Conservation (phyloP, 2,797 vertebrate species). For the Lophius americanus region DNA sequence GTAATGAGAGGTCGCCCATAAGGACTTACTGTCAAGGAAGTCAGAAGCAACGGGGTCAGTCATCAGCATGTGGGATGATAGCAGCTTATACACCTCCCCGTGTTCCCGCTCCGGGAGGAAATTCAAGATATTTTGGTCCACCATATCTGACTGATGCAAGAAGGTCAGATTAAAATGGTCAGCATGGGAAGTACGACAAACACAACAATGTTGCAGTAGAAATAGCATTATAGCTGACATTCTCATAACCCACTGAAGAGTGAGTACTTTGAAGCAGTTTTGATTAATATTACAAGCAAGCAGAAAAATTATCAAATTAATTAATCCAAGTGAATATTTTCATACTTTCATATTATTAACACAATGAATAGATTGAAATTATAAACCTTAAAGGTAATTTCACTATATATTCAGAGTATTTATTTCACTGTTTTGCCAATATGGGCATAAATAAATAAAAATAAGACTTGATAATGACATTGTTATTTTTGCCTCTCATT, state of each 20-base stretch:
- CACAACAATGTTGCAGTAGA: neutral
- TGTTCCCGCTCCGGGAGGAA: constrained; percentile 94
- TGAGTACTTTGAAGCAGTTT: no score
- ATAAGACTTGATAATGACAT: no score
- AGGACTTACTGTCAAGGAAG: constrained; percentile 86
- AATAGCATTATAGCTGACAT: neutral
- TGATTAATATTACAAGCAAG: no score
- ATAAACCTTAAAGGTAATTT: no score
- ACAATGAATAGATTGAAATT: no score
- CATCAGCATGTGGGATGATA: constrained; percentile 87
- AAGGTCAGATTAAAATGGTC: constrained; percentile 65
- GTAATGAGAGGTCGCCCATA: constrained; percentile 16
- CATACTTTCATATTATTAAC: no score
- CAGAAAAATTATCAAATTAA: no score
- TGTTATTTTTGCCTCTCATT: no score
- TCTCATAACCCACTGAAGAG: neutral
- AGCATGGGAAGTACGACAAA: constrained; percentile 37
- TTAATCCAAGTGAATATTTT: no score
- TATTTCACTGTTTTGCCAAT: no score
- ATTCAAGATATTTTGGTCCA: constrained; percentile 95
- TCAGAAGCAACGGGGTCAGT: constrained; percentile 83
- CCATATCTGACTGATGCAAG: constrained; percentile 92
- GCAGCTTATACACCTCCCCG: constrained; percentile 88
- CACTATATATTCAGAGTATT: no score
- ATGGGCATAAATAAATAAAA: no score